Percentiles rank a stretch among this genome's conserved stretches.
phyloP scores from a whole-genome alignment of 2,888 invertebrate genomes.

The Hemaris fuciformis region DNA sequence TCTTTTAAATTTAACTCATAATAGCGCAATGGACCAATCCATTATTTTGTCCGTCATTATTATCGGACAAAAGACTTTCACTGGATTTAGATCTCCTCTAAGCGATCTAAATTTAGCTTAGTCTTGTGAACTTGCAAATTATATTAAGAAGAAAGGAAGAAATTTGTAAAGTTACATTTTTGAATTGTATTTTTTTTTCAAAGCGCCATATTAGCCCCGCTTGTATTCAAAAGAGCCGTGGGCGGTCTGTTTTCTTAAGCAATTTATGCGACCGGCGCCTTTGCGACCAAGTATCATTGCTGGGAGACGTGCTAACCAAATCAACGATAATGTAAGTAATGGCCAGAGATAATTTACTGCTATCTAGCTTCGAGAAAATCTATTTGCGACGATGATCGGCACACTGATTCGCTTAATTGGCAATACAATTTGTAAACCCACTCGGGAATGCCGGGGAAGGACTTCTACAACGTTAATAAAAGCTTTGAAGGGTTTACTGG shows the following conservation, averaged over 20 bases:
- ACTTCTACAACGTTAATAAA: not conserved
- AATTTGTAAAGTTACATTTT: not conserved
- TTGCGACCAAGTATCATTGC: slow-evolving; percentile 43
- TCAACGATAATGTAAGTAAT: slow-evolving; percentile 66
- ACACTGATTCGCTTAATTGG: slow-evolving; percentile 61
- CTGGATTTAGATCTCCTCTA: no score
- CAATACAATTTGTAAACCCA: slow-evolving; percentile 19
- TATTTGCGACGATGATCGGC: slow-evolving; percentile 65
- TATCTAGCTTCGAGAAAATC: slow-evolving; percentile 44
- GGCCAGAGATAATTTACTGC: slow-evolving; percentile 55
- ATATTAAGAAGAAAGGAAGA: no score
- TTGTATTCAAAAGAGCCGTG: slow-evolving; percentile 30
- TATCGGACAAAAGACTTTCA: no score
- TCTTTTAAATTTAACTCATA: no score
- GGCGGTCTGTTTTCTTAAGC: slow-evolving; percentile 68
- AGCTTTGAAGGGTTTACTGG: not conserved
- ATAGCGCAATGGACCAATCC: no score
- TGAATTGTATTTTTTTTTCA: not conserved
- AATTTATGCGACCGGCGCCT: slow-evolving; percentile 72
- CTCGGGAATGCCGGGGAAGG: not conserved
- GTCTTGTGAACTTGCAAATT: no score
- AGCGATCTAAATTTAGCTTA: no score
- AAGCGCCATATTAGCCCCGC: slow-evolving; percentile 9
- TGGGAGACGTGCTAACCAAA: slow-evolving; percentile 58
- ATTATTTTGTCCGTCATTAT: no score